Conservation (phyloP, 2,888 invertebrate genomes). For the Nymphalis c-album region DNA sequence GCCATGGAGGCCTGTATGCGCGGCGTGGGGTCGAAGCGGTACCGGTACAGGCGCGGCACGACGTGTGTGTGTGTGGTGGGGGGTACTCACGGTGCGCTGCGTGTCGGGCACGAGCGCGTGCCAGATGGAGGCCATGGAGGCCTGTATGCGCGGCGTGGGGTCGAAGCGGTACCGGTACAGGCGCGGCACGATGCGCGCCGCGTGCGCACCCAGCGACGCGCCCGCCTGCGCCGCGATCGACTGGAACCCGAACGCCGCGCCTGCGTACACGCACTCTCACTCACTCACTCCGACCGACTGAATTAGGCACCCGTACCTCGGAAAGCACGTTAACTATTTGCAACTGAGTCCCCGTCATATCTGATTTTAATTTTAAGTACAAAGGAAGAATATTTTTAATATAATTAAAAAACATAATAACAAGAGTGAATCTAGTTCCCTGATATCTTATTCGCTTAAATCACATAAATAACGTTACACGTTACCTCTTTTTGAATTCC, state of each 20-base stretch:
- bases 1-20: too few relatives aligned
- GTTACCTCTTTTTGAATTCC: slow-evolving; percentile 93
- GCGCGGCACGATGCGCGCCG: slow-evolving; percentile 93
- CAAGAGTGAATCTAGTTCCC: too few relatives aligned
- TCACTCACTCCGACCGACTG: too few relatives aligned
- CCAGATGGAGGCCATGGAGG: slow-evolving; percentile 97
- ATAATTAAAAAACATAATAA: too few relatives aligned
- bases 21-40: background rate
- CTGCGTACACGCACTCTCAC: slow-evolving; percentile 59
- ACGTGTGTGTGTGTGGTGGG: background rate
- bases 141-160: slow-evolving; percentile 94
- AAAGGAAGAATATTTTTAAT: too few relatives aligned
- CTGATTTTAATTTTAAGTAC: too few relatives aligned
- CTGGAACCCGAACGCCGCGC: slow-evolving; percentile 96
- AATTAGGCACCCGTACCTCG: too few relatives aligned
- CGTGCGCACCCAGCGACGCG: slow-evolving; percentile 89
- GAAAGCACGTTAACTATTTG: too few relatives aligned
- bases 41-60: too few relatives aligned
- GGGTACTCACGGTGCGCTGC: slow-evolving; percentile 86
- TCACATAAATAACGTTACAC: background rate
- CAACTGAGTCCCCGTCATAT: too few relatives aligned
- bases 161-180: slow-evolving; percentile 95
- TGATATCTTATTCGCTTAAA: too few relatives aligned
- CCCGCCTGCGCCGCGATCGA: slow-evolving; percentile 92
- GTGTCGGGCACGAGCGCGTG: slow-evolving; percentile 92